Evolutionary conservation across 2,888 invertebrate species (phyloP), one percentile per base, ranked within the genome.

Genomic region (Scaptomyza reducta): DNA sequence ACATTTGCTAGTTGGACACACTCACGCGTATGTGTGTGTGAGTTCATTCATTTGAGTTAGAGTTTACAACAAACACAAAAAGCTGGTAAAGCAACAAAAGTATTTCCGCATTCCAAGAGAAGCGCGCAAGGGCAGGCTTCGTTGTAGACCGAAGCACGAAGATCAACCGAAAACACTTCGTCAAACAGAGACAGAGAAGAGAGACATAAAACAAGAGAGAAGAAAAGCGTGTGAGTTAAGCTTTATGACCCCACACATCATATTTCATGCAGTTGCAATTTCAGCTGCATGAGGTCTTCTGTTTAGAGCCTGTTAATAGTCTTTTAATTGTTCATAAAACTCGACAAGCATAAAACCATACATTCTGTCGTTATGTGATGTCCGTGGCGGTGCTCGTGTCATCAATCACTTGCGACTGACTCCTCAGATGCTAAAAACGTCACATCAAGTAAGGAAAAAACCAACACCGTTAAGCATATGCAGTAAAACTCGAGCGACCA

Each of bases 271-370:
- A 76, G 54, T 65, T 70, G 76, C 62, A 63, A 63, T 61, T 58
- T 50, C 11, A 58, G 61, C 57, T 38, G 51, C 42, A 14, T n/a
- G 35, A 35, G 6, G 1, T 16, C 16, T 51, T 35, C 22, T 27
- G 55, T 31, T 45, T 16, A 40, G 6, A 40, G 38, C 41, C 44
- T 40, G 45, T 35, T 80, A 86, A 83, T 84, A 76, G 73, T 77
- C 77, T 82, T 79, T 82, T 82, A 86, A 84, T 82, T 88, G 77
- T 77, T 70, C 75, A 75, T 74, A 85, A 79, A 72, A 70, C 60
- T 73, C 67, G 31, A 54, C 57, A 61, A 63, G 61, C 60, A 55
- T 50, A 55, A 53, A 56, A 60, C 60, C 22, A 10, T 31, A 45
- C 16, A 46, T 5, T 14, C 13, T 46, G 62, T 40, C 31, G 25